Evolutionary conservation across 2,888 invertebrate species (phyloP).

Genomic region (Eilema caniola): DNA sequence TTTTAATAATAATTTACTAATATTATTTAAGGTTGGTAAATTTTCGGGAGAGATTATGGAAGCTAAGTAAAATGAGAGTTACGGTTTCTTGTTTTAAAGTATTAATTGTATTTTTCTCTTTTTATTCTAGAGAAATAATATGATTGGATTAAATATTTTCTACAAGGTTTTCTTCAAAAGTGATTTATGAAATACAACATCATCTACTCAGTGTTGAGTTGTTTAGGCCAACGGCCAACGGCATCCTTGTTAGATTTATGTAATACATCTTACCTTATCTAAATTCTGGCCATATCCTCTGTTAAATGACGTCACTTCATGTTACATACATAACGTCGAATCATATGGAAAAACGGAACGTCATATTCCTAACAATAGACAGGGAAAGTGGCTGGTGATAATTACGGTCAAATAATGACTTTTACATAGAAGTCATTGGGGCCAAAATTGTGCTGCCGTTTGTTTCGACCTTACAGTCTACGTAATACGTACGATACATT

Average conservation of each 20-base stretch:
- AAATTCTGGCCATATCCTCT: not conserved
- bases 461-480: not conserved
- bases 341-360: not conserved
- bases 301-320: not conserved
- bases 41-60: not conserved
- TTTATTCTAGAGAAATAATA: not conserved
- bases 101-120: not conserved
- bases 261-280: not conserved
- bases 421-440: no score
- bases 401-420: not conserved
- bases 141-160: no score
- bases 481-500: no score
- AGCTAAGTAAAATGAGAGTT: not conserved
- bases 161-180: no score
- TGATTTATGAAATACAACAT: no score
- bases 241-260: not conserved
- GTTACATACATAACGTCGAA: not conserved
- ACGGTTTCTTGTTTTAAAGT: not conserved
- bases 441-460: not conserved
- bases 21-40: not conserved
- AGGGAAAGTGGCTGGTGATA: not conserved
- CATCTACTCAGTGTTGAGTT: no score
- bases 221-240: no score
- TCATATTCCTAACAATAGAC: not conserved
- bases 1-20: slow-evolving; percentile 45